Evolutionary conservation across 2,113 vertebrate species (phyloP).

Genomic region (Cynoglossus semilaevis): DNA sequence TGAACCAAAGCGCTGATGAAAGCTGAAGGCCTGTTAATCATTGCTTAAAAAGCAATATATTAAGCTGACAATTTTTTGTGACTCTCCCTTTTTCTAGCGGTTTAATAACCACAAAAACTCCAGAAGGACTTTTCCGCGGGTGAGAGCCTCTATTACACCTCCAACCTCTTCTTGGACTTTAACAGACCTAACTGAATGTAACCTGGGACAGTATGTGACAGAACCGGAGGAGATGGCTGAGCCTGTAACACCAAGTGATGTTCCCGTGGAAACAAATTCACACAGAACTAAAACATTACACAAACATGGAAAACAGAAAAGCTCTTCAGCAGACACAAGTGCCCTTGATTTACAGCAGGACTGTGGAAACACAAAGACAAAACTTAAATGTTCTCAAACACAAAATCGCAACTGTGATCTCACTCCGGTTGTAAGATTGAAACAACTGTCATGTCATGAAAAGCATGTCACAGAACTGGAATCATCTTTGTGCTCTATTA

Average conservation of each 20-base stretch:
- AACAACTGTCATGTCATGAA: conserved; percentile 37
- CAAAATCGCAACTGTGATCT: not conserved
- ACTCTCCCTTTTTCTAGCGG: conserved; percentile 30
- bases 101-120: conserved; percentile 58
- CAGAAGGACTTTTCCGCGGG: conserved; percentile 29
- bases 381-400: conserved; percentile 7
- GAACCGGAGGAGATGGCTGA: not conserved
- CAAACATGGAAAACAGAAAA: not conserved
- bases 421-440: conserved; percentile 24
- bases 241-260: not conserved
- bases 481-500: conserved; percentile 3
- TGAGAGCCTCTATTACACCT: no score
- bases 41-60: no score
- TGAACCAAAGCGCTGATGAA: no score
- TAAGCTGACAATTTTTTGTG: not conserved
- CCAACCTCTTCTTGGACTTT: no score
- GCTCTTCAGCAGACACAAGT: not conserved
- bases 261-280: not conserved
- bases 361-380: conserved; percentile 5
- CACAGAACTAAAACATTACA: not conserved
- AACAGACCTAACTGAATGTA: conserved; percentile 49
- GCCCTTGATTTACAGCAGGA: conserved; percentile 4
- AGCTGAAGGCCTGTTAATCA: no score
- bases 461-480: conserved; percentile 5
- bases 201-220: not conserved